phyloP scores from a whole-genome alignment of 2,113 vertebrate genomes.

The Pachycephala philippinensis region DNA sequence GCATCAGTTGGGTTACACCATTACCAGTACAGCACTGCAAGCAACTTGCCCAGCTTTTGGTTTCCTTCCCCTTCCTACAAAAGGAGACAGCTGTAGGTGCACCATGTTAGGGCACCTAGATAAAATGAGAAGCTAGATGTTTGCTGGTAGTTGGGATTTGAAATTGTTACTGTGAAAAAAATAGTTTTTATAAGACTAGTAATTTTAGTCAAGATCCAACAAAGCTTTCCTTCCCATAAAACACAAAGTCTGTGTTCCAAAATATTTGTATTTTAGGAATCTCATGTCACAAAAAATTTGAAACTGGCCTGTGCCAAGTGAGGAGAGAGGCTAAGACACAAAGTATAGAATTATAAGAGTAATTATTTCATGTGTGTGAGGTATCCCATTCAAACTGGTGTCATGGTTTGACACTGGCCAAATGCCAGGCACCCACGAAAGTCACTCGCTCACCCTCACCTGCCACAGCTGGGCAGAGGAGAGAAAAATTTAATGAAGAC shows the following conservation, averaged over 20 bases:
- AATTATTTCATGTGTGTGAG: neutral
- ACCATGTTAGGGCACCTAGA: neutral
- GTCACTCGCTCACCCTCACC: neutral
- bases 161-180: neutral
- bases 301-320: neutral
- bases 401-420: neutral
- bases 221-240: neutral
- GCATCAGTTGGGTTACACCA: neutral
- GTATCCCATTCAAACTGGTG: neutral
- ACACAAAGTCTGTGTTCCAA: neutral
- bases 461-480: too few species aligned
- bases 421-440: neutral
- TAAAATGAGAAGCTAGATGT: neutral
- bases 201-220: neutral
- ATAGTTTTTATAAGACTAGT: neutral
- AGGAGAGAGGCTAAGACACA: neutral
- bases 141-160: neutral
- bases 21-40: neutral
- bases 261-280: neutral
- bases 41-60: neutral
- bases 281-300: neutral
- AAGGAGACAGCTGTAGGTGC: neutral
- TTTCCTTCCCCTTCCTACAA: neutral
- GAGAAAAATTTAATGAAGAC: too few species aligned
- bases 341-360: neutral